These are phyloP conservation scores for Oxycera nigricornis DNA, from an alignment of 2,888 invertebrate species.

Conservation along the genomic window DNA sequence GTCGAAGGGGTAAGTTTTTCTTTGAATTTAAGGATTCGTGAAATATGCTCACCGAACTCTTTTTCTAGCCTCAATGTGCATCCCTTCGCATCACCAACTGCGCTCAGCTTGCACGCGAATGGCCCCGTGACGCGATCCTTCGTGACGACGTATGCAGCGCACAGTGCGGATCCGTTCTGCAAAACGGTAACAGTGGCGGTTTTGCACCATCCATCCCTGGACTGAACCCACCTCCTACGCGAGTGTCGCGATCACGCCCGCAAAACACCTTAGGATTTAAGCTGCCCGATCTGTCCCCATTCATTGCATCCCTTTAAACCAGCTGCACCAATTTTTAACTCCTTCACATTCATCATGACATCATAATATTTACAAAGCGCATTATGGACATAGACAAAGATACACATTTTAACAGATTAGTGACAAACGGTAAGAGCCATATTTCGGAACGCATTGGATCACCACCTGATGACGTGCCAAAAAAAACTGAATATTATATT, in stretches of 20 bases:
- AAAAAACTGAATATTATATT: slow-evolving; percentile 16
- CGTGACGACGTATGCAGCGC: slow-evolving; percentile 89
- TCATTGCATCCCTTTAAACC: slow-evolving; percentile 61
- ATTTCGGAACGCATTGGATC: slow-evolving; percentile 15
- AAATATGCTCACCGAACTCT: not conserved
- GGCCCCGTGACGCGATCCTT: slow-evolving; percentile 81
- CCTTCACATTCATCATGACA: slow-evolving; percentile 1
- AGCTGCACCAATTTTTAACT: not conserved
- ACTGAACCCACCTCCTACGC: slow-evolving; percentile 56
- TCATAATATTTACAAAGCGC: not conserved
- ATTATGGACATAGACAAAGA: not conserved
- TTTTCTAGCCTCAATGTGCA: slow-evolving; percentile 82
- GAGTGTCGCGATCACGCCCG: slow-evolving; percentile 61
- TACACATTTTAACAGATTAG: not conserved
- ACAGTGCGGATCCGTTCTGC: slow-evolving; percentile 81
- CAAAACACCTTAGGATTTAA: slow-evolving; percentile 70
- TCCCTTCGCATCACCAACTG: slow-evolving; percentile 89
- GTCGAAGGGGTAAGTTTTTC: slow-evolving; percentile 76
- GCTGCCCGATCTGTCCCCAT: slow-evolving; percentile 78
- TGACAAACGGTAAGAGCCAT: slow-evolving; percentile 18
- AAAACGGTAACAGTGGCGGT: slow-evolving; percentile 54
- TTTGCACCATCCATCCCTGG: slow-evolving; percentile 50
- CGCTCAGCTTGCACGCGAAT: slow-evolving; percentile 80
- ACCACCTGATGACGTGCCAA: slow-evolving; percentile 6
- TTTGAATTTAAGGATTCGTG: not conserved